A percentile compares a stretch with the other conserved stretches of the same genome.
Conservation (phyloP, 2,888 invertebrate species). For the Holacanthella duospinosa region DNA sequence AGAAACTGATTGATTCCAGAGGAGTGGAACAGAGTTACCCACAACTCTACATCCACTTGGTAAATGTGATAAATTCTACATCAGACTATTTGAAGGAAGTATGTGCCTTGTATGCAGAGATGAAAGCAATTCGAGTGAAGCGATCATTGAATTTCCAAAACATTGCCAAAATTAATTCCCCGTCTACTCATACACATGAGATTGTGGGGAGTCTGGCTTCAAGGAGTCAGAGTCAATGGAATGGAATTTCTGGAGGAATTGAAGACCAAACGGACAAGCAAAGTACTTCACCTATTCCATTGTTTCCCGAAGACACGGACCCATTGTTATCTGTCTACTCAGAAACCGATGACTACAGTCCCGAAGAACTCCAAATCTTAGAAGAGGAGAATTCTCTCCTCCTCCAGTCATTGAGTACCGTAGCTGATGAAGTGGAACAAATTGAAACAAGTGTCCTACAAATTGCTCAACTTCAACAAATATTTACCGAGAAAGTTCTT, state of each 20-base stretch:
- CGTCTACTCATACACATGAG: background rate
- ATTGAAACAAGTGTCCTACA: slow-evolving; percentile 88
- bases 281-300: background rate
- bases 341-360: slow-evolving; percentile 55
- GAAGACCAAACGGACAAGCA: background rate
- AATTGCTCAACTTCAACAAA: slow-evolving; percentile 87
- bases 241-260: background rate
- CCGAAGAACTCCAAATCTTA: slow-evolving; percentile 85
- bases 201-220: background rate
- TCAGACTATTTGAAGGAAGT: slow-evolving; percentile 72
- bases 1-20: slow-evolving; percentile 48
- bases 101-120: slow-evolving; percentile 76
- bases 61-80: slow-evolving; percentile 61
- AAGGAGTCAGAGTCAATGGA: background rate
- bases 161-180: slow-evolving; percentile 53
- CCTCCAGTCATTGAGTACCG: slow-evolving; percentile 72
- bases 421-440: slow-evolving; percentile 81
- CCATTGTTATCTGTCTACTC: background rate
- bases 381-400: slow-evolving; percentile 82
- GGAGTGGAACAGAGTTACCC: slow-evolving; percentile 45
- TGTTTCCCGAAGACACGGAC: background rate
- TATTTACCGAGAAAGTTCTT: slow-evolving; percentile 88
- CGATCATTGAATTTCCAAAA: slow-evolving; percentile 71
- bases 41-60: slow-evolving; percentile 67
- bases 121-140: slow-evolving; percentile 76